These are phyloP conservation scores for Calliopsis andreniformis DNA, from an alignment of 1,140 invertebrate genomes.

Conservation along the genomic window DNA sequence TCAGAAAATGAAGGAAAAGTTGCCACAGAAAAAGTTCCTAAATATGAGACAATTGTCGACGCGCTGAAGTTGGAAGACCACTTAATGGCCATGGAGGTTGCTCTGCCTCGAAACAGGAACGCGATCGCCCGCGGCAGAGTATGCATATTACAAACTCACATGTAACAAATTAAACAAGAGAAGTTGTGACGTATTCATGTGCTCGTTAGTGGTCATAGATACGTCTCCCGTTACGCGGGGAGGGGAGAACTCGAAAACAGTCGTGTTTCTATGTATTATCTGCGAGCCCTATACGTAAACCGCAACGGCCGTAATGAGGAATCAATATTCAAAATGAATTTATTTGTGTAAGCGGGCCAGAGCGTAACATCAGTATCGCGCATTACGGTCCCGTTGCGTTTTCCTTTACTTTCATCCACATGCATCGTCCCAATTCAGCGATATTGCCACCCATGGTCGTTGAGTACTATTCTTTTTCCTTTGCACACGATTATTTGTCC, in stretches of 20 bases:
- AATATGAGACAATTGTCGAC: no score
- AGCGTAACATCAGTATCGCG: not conserved
- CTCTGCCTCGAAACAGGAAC: not conserved
- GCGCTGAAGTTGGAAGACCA: no score
- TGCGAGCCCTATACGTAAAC: constrained; percentile 9
- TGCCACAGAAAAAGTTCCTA: no score
- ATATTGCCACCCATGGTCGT: not conserved
- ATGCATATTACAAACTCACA: constrained; percentile 21
- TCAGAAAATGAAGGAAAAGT: no score
- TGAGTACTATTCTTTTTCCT: no score
- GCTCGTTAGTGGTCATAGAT: constrained; percentile 35
- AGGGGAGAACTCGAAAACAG: constrained; percentile 47
- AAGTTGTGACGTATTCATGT: not conserved
- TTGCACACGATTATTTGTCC: not conserved
- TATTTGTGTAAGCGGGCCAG: constrained; percentile 34
- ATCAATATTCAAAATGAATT: constrained; percentile 54
- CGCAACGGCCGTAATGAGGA: constrained; percentile 34
- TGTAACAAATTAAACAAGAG: not conserved
- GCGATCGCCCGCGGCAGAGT: not conserved
- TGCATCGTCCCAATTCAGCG: constrained; percentile 1
- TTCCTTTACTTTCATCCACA: constrained; percentile 2
- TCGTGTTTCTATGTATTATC: constrained; percentile 47
- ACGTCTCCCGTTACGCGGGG: constrained; percentile 1
- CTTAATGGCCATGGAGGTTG: not conserved
- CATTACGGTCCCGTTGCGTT: constrained; percentile 2